These are phyloP conservation scores for Dryobates pubescens DNA, from an alignment of 2,797 vertebrate species.

Conservation along the genomic window DNA sequence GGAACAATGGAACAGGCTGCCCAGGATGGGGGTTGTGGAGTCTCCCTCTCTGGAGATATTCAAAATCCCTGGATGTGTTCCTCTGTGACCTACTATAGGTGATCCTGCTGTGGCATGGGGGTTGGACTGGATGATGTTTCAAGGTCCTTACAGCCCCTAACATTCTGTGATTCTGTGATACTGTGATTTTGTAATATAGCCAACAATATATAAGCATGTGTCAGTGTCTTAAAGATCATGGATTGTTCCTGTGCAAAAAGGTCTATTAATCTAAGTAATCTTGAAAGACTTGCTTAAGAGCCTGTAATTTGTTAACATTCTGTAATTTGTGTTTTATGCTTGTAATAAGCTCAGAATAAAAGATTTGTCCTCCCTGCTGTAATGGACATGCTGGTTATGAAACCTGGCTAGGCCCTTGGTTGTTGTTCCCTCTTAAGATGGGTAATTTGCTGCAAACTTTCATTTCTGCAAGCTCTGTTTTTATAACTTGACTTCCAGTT, in stretches of 20 bases:
- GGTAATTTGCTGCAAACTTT: fast-evolving
- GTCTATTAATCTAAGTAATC: not conserved
- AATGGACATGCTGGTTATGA: not conserved
- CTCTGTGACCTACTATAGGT: no score
- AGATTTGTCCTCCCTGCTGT: not conserved
- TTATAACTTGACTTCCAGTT: not conserved
- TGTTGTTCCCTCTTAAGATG: not conserved
- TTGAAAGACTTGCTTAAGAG: not conserved
- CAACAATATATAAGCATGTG: not conserved
- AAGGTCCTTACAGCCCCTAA: no score
- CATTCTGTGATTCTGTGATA: no score
- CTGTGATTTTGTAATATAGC: not conserved
- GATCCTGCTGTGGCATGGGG: no score
- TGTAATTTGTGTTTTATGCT: not conserved
- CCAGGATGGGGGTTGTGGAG: no score
- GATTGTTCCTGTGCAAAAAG: not conserved
- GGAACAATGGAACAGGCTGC: no score
- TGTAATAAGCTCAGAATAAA: not conserved
- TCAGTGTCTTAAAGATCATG: not conserved
- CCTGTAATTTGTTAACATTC: not conserved
- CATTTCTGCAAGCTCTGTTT: not conserved
- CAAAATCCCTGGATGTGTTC: no score
- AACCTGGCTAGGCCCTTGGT: not conserved
- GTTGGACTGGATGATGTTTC: no score
- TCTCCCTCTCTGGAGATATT: no score